Evolutionary conservation across 2,797 vertebrate genomes (phyloP).

Genomic region (Enteromius unitaeniatus): DNA sequence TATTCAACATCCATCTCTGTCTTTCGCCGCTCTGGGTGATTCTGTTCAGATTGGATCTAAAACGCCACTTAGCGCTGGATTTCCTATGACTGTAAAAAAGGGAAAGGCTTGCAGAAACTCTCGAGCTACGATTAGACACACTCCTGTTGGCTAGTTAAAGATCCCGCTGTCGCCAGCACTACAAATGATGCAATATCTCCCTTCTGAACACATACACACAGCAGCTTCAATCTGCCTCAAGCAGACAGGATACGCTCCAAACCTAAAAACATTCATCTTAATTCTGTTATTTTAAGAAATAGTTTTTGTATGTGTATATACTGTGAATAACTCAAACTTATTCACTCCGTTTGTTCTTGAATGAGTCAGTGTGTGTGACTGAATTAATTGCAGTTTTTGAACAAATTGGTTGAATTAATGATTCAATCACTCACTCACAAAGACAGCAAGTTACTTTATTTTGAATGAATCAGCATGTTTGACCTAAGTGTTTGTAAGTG

Average conservation of each 20-base stretch:
- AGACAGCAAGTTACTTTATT: background rate
- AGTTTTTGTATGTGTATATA: too few species aligned
- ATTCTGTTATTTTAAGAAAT: too few species aligned
- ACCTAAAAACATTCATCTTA: too few species aligned
- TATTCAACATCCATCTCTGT: constrained; percentile 2
- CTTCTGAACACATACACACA: background rate
- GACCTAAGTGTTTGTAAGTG: background rate
- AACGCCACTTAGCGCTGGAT: constrained; percentile 11
- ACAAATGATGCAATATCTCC: constrained; percentile 1
- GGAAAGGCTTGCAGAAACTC: constrained; percentile 15
- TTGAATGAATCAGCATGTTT: background rate
- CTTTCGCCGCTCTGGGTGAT: background rate
- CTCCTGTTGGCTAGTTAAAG: background rate
- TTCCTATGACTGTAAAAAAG: background rate
- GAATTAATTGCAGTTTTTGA: background rate
- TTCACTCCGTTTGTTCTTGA: background rate
- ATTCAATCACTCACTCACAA: background rate
- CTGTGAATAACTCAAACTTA: too few species aligned
- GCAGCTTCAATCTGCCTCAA: background rate
- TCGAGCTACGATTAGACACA: constrained; percentile 23
- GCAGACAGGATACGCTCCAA: background rate
- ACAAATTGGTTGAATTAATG: background rate
- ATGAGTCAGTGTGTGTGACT: background rate
- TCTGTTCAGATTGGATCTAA: constrained; percentile 22
- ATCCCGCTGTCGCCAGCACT: constrained; percentile 2